Conservation (phyloP, 1,140 invertebrate genomes). For the Anoplophora glabripennis region DNA sequence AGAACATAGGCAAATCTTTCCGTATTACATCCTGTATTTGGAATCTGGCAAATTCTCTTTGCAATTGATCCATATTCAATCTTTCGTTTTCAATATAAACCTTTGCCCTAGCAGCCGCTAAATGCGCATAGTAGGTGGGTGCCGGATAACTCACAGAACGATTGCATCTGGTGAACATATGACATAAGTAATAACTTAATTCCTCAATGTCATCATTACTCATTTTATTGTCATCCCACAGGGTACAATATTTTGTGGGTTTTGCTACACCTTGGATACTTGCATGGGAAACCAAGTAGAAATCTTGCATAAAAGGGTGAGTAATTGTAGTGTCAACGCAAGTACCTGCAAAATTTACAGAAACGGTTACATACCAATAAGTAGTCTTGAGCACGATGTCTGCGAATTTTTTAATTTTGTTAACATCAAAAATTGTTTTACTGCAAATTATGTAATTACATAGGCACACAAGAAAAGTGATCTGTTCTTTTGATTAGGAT, state of each 20-base stretch:
- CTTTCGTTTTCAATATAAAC: constrained; percentile 39
- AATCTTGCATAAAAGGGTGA: constrained; percentile 79
- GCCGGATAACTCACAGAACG: constrained; percentile 88
- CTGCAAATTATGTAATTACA: too few species aligned
- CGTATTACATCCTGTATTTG: constrained; percentile 34
- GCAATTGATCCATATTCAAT: constrained; percentile 31
- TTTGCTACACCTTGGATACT: constrained; percentile 79
- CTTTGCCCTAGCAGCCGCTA: constrained; percentile 77
- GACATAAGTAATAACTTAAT: constrained; percentile 83
- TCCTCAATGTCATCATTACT: constrained; percentile 73
- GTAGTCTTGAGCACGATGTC: too few species aligned
- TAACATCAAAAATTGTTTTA: too few species aligned
- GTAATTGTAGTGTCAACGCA: constrained; percentile 78
- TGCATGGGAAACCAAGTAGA: constrained; percentile 71
- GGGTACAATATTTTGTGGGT: constrained; percentile 83
- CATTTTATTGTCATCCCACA: constrained; percentile 78
- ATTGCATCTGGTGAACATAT: constrained; percentile 83
- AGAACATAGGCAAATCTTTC: constrained; percentile 43
- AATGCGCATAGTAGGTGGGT: constrained; percentile 91
- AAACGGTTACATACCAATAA: too few species aligned
- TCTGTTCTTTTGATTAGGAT: too few species aligned
- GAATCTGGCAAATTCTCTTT: constrained; percentile 25
- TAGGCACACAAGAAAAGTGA: too few species aligned
- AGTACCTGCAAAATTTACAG: constrained; percentile 65
- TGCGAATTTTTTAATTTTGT: too few species aligned